Evolutionary conservation across 2,797 vertebrate genomes (phyloP), one percentile per base, ranked within the genome.

Genomic region (Mus caroli): DNA sequence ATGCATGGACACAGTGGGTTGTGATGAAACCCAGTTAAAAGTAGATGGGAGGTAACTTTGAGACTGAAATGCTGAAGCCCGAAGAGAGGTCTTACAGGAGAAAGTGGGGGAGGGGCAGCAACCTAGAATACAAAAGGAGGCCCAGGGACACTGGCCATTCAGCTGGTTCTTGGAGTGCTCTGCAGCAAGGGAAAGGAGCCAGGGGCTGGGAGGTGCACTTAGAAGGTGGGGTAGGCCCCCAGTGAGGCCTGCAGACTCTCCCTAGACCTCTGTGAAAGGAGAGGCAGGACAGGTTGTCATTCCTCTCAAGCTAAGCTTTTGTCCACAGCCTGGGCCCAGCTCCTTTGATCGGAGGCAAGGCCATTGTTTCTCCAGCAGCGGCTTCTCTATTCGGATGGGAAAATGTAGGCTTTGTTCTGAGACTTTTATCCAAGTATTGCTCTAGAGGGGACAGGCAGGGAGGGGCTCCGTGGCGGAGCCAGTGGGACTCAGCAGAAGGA

Each of bases 371-470:
- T 40, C 86, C 64, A 73, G 88, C 62, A 46, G n/a, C 71, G 83
- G 96, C 95, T 75, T 95, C 93, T 82, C 80, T 24, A 90, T 84
- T 94, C 85, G 64, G 6, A 24, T 52, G 86, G 75, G 95, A 97
- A 97, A 97, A 97, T 98, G 96, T 95, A 86, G 88, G 80, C 97
- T 97, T 98, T 98, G 97, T 98, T 97, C 86, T 62, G 88, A 96
- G 93, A 96, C 40, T 91, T 94, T 97, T 90, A 93, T 90, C 82
- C 88, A 19, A 92, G 92, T 56, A 52, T 80, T 94, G 85, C 69
- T 31, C 85, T 94, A 90, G 83, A 94, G 84, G 88, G 94, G 95
- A 94, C 71, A 37, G 64, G 94, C 78, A 22, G 84, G 96, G 96
- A 91, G 97, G 96, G 95, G 92, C 83, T 89, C 58, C 3, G 0